Conservation (phyloP, 2,888 invertebrate genomes). For the Nebria salina region DNA sequence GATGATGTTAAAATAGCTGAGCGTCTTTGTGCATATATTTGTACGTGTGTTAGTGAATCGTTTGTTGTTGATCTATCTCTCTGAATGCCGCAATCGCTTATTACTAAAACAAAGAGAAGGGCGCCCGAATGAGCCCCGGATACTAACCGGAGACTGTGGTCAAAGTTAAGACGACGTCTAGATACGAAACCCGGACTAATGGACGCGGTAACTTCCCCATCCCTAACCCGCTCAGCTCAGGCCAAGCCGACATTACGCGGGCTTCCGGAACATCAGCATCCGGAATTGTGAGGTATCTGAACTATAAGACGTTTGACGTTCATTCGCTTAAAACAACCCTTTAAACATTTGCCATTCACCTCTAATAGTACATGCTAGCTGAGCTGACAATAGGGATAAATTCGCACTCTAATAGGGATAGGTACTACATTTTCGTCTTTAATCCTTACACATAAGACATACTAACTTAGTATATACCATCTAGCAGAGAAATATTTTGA, state of each 20-base stretch:
- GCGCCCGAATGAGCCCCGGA: slow-evolving; percentile 16
- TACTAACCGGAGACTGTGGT: slow-evolving; percentile 51
- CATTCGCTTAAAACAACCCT: slow-evolving; percentile 1
- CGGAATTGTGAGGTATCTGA: slow-evolving; percentile 15
- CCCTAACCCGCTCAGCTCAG: background rate
- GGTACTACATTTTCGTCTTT: background rate
- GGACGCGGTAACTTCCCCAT: slow-evolving; percentile 40
- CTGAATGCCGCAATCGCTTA: slow-evolving; percentile 29
- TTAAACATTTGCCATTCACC: background rate
- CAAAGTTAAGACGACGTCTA: slow-evolving; percentile 51
- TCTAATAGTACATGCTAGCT: background rate
- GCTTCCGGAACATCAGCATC: slow-evolving; percentile 33
- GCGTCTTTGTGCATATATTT: background rate
- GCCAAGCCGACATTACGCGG: slow-evolving; percentile 11
- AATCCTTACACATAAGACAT: background rate
- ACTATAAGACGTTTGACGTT: slow-evolving; percentile 11
- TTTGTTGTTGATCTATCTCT: slow-evolving; percentile 4
- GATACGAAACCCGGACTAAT: slow-evolving; percentile 51
- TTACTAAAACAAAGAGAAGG: slow-evolving; percentile 42
- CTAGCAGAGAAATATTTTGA: slow-evolving; percentile 7
- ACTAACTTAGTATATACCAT: background rate
- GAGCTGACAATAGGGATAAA: background rate
- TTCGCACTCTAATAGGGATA: background rate
- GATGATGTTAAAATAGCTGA: background rate
- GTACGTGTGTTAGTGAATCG: background rate